phyloP scores from a whole-genome alignment of 1,140 invertebrate species.

The Agrilus planipennis region DNA sequence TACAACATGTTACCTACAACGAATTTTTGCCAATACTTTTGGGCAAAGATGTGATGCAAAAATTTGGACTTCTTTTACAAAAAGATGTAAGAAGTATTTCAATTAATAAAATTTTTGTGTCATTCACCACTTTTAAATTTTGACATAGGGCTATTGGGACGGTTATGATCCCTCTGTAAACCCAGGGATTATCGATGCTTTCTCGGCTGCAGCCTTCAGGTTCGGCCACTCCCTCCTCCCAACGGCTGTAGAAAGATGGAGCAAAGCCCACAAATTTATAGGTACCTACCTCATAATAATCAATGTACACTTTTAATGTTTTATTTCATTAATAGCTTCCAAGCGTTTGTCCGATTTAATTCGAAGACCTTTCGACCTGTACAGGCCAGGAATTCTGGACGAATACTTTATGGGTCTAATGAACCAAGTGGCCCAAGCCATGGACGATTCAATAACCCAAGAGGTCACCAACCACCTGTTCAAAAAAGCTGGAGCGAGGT shows the following conservation, averaged over 20 bases:
- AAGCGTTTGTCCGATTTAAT: conserved; percentile 81
- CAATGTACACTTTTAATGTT: conserved; percentile 3
- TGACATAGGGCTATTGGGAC: conserved; percentile 69
- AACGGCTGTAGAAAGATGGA: conserved; percentile 82
- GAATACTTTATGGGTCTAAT: conserved; percentile 87
- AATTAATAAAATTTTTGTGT: conserved; percentile 5
- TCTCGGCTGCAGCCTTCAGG: conserved; percentile 78
- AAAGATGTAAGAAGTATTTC: conserved; percentile 50
- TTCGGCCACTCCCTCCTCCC: conserved; percentile 84
- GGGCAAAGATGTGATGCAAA: conserved; percentile 87
- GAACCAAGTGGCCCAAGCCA: conserved; percentile 90
- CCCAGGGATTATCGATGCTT: conserved; percentile 75
- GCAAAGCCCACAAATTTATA: conserved; percentile 86
- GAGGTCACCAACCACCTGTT: conserved; percentile 88
- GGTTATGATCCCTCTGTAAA: conserved; percentile 76
- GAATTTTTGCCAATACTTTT: conserved; percentile 89
- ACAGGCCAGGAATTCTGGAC: conserved; percentile 79
- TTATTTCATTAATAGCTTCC: conserved; percentile 49
- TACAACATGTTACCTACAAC: conserved; percentile 90
- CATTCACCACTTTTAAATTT: conserved; percentile 9
- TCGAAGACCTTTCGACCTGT: conserved; percentile 79
- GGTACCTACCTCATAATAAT: conserved; percentile 40
- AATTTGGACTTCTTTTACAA: conserved; percentile 72
- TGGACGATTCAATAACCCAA: conserved; percentile 88
- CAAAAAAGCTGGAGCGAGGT: conserved; percentile 57